Evolutionary conservation across 2,113 vertebrate genomes (phyloP).

Genomic region (Microcebus murinus): DNA sequence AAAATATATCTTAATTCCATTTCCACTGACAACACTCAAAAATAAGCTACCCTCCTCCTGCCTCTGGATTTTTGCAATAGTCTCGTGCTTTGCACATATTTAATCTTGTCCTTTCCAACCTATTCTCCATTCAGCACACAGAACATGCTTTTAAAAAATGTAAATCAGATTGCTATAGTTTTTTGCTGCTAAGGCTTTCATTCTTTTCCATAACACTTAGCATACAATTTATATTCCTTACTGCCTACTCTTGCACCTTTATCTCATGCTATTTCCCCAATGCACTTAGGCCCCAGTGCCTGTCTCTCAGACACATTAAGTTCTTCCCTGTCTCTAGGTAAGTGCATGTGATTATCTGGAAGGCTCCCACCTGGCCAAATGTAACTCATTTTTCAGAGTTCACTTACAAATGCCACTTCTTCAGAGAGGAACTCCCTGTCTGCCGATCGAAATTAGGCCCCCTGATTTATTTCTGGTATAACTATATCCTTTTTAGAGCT

Average conservation of each 20-base stretch:
- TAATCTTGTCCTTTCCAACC: not conserved
- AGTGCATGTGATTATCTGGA: not conserved
- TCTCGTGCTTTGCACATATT: not conserved
- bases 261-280: not conserved
- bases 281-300: not conserved
- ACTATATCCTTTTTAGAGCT: not conserved
- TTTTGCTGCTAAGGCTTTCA: not conserved
- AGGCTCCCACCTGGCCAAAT: not conserved
- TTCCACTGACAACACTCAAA: not conserved
- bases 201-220: not conserved
- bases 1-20: not conserved
- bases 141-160: not conserved
- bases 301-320: not conserved
- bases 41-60: not conserved
- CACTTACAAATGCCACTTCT: not conserved
- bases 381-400: not conserved
- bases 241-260: not conserved
- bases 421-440: not conserved
- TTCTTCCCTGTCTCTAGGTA: not conserved
- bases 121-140: not conserved
- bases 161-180: not conserved
- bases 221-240: not conserved
- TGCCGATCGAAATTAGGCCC: not conserved
- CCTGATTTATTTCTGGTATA: not conserved
- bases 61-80: not conserved